phyloP scores from a whole-genome alignment of 2,888 invertebrate species.

The Melinaea menophilus region DNA sequence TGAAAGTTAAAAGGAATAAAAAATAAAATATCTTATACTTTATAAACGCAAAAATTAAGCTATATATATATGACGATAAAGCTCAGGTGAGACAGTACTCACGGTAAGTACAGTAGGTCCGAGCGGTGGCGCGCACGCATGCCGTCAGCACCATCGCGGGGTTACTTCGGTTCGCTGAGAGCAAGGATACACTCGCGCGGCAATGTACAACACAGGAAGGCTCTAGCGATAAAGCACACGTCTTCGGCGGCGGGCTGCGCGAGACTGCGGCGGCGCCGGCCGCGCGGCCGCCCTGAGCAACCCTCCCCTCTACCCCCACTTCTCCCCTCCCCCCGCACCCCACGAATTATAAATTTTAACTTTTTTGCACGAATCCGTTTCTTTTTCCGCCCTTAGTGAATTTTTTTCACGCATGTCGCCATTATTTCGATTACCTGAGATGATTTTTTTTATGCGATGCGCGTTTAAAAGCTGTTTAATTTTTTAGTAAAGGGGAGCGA shows the following conservation, averaged over 20 bases:
- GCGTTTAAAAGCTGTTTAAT: constrained; percentile 77
- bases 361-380: constrained; percentile 75
- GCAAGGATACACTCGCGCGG: constrained; percentile 18
- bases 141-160: constrained; percentile 62
- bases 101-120: constrained; percentile 64
- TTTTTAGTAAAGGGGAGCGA: constrained; percentile 71
- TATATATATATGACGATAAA: background rate
- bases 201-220: constrained; percentile 27
- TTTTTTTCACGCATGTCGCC: constrained; percentile 73
- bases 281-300: constrained; percentile 19
- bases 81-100: constrained; percentile 41
- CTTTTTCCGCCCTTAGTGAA: constrained; percentile 76
- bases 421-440: constrained; percentile 78
- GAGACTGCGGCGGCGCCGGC: constrained; percentile 29
- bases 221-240: constrained; percentile 27
- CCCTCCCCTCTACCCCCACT: constrained; percentile 28
- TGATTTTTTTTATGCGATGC: constrained; percentile 64
- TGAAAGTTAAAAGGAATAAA: too few relatives aligned
- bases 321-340: constrained; percentile 34
- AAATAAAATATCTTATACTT: too few relatives aligned
- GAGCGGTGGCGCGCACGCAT: constrained; percentile 66
- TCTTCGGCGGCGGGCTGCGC: constrained; percentile 28
- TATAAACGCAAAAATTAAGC: too few relatives aligned
- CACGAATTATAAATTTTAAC: constrained; percentile 68
- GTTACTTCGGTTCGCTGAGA: constrained; percentile 18